Percentiles rank a stretch among this genome's conserved stretches.
phyloP scores from a whole-genome alignment of 1,140 invertebrate species.

The Nebria ingens region DNA sequence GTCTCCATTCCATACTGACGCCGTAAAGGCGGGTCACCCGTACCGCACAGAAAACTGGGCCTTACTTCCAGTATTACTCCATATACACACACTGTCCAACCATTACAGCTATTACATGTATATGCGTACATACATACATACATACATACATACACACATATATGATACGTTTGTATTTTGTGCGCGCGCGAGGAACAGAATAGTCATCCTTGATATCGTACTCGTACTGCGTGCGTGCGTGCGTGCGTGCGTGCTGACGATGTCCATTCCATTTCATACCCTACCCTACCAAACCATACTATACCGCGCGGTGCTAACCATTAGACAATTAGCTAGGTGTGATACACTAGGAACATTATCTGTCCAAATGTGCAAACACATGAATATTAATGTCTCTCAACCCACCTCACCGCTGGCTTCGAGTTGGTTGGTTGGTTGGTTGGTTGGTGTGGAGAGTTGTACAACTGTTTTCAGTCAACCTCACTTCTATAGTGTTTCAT shows the following conservation, averaged over 20 bases:
- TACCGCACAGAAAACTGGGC: not conserved
- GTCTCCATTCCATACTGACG: not conserved
- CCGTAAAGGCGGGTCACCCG: not conserved
- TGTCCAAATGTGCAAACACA: not conserved
- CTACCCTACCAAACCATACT: too few species aligned
- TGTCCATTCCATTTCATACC: too few species aligned
- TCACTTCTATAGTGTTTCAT: too few species aligned
- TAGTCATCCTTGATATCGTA: not conserved
- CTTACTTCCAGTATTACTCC: not conserved
- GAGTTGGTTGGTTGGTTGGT: too few species aligned
- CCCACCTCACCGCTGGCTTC: too few species aligned
- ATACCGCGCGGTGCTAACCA: too few species aligned
- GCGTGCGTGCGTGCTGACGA: too few species aligned
- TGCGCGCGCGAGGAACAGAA: not conserved
- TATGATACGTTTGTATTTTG: too few species aligned
- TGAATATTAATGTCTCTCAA: not conserved
- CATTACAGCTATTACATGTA: not conserved
- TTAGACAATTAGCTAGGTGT: not conserved
- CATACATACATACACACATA: too few species aligned
- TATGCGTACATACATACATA: too few species aligned
- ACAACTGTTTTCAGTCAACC: too few species aligned
- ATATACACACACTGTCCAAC: not conserved
- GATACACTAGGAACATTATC: not conserved
- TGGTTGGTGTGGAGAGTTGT: too few species aligned
- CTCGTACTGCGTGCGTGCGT: not conserved